These are phyloP conservation scores for Cichlasoma orientale DNA, from an alignment of 2,797 vertebrate genomes.

Conservation along the genomic window DNA sequence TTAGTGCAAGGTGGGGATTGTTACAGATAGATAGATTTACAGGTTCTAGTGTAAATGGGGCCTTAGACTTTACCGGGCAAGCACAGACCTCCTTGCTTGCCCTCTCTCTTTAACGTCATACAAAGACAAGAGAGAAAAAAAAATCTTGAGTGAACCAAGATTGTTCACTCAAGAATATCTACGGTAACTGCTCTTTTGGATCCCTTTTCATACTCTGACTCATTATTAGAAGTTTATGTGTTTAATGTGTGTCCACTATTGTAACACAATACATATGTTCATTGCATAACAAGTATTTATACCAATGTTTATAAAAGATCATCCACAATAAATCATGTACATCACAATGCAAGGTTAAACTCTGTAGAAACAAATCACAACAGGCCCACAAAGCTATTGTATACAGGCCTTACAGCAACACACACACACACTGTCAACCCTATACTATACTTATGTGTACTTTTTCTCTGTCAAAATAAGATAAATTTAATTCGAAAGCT, in stretches of 20 bases:
- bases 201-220: background rate
- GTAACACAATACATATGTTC: too few relatives aligned
- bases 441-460: background rate
- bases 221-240: background rate
- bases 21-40: too few relatives aligned
- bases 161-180: too few relatives aligned
- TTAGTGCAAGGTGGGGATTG: background rate
- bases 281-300: background rate
- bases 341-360: background rate
- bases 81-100: fast-evolving
- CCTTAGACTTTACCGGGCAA: background rate
- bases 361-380: background rate
- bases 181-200: too few relatives aligned
- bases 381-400: background rate
- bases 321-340: background rate
- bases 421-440: background rate
- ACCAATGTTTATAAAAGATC: background rate
- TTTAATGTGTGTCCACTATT: too few relatives aligned
- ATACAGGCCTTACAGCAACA: too few relatives aligned
- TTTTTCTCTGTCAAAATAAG: background rate
- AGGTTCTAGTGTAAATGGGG: too few relatives aligned
- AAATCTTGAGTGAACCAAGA: too few relatives aligned
- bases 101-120: background rate
- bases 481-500: background rate
- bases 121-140: background rate